Conservation (phyloP, 1,140 invertebrate genomes). For the Agraylea sexmaculata region DNA sequence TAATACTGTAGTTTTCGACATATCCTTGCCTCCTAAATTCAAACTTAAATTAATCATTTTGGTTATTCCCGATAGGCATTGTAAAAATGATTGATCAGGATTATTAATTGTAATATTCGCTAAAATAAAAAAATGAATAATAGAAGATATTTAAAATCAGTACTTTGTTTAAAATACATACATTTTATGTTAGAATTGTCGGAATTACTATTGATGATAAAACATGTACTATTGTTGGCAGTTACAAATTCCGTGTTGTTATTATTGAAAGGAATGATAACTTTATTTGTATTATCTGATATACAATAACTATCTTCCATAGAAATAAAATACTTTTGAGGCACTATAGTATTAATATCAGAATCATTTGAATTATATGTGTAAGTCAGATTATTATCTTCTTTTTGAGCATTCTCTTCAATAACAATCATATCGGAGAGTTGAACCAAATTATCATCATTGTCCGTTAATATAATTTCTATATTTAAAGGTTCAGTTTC, state of each 20-base stretch:
- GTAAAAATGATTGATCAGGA: slow-evolving; percentile 44
- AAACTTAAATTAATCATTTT: slow-evolving; percentile 69
- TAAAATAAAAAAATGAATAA: no score
- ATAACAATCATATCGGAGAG: no score
- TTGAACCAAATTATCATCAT: background rate
- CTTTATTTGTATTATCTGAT: background rate
- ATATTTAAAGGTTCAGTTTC: slow-evolving; percentile 19
- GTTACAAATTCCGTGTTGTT: background rate
- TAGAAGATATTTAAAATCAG: slow-evolving; percentile 30
- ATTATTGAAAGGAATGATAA: background rate
- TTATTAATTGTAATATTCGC: background rate
- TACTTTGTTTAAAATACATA: slow-evolving; percentile 26
- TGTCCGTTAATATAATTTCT: slow-evolving; percentile 17
- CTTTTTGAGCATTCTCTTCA: no score
- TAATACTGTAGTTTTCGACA: slow-evolving; percentile 59
- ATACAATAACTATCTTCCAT: no score
- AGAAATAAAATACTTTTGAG: no score
- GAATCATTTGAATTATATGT: no score
- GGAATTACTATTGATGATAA: slow-evolving; percentile 24
- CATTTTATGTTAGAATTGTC: slow-evolving; percentile 27
- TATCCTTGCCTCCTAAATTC: slow-evolving; percentile 64
- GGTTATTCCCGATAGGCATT: slow-evolving; percentile 63
- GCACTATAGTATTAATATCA: no score
- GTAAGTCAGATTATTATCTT: no score
- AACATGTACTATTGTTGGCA: background rate